Evolutionary conservation across 2,113 vertebrate genomes (phyloP).

Genomic region (Orthochromis indermauri): DNA sequence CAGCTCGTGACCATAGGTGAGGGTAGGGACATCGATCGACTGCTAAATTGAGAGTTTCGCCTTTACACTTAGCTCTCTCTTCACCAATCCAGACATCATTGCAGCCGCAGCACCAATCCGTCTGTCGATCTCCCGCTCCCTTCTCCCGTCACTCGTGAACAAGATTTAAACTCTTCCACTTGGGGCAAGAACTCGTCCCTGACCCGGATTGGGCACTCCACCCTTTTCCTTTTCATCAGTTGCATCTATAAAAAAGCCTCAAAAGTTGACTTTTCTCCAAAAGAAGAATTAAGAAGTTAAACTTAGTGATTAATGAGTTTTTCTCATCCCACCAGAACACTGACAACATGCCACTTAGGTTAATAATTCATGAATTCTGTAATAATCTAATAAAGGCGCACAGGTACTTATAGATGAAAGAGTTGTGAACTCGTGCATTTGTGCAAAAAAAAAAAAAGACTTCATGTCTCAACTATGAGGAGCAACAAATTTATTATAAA

Average conservation of each 20-base stretch:
- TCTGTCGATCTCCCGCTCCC: accelerated
- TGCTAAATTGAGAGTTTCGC: neutral
- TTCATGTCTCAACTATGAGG: neutral
- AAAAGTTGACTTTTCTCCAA: neutral
- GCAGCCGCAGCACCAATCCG: neutral
- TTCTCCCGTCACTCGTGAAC: neutral
- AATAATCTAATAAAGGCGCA: neutral
- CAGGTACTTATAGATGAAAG: neutral
- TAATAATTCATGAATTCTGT: neutral
- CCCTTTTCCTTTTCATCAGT: neutral
- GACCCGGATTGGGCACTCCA: neutral
- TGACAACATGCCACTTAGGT: neutral
- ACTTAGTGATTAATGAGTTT: neutral
- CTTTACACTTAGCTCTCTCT: neutral
- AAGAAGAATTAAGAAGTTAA: neutral
- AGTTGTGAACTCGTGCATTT: neutral
- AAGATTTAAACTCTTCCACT: neutral
- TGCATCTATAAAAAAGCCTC: neutral
- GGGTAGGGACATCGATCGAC: neutral
- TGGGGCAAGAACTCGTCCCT: neutral
- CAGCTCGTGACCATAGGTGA: neutral
- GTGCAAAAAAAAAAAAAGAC: neutral
- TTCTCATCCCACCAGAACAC: neutral
- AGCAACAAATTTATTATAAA: neutral
- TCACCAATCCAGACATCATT: neutral